A percentile compares a stretch with the other conserved stretches of the same genome.
These are phyloP conservation scores for Andricus curvator DNA, from an alignment of 2,888 invertebrate genomes.

Conservation along the genomic window DNA sequence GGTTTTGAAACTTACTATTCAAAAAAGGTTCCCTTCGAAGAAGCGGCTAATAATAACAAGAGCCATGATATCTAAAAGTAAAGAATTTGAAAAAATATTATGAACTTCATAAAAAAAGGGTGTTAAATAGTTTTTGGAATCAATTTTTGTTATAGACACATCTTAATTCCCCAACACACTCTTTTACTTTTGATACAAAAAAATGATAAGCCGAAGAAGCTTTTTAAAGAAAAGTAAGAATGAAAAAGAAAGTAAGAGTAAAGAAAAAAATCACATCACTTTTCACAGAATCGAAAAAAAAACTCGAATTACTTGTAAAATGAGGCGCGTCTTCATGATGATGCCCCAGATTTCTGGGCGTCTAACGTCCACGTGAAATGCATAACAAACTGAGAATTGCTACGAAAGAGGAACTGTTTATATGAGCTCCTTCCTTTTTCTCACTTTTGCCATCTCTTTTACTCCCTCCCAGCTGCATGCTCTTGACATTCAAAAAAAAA, in stretches of 20 bases:
- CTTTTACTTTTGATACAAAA: background rate
- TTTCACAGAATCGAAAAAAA: slow-evolving; percentile 23
- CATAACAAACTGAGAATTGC: slow-evolving; percentile 69
- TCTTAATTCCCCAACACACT: background rate
- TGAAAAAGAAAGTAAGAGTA: background rate
- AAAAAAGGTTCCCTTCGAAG: slow-evolving; percentile 64
- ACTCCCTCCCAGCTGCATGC: slow-evolving; percentile 44
- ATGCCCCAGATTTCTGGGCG: slow-evolving; percentile 53
- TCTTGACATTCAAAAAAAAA: slow-evolving; percentile 37
- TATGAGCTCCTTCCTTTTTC: slow-evolving; percentile 58
- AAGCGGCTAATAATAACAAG: slow-evolving; percentile 52
- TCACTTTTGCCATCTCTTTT: slow-evolving; percentile 49
- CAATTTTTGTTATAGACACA: no score
- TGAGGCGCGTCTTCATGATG: slow-evolving; percentile 58
- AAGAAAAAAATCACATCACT: slow-evolving; percentile 20
- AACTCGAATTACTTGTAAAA: slow-evolving; percentile 60
- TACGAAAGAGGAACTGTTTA: slow-evolving; percentile 65
- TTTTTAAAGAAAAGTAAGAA: background rate
- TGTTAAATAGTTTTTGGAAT: no score
- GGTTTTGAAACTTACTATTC: slow-evolving; percentile 61
- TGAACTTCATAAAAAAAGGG: slow-evolving; percentile 3
- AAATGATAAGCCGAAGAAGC: background rate
- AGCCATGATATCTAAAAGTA: slow-evolving; percentile 60
- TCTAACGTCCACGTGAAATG: slow-evolving; percentile 62
- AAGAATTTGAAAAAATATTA: slow-evolving; percentile 51